Base-by-base conservation (phyloP, 2,888 invertebrate species). In the Stegophylla sp. region DNA sequence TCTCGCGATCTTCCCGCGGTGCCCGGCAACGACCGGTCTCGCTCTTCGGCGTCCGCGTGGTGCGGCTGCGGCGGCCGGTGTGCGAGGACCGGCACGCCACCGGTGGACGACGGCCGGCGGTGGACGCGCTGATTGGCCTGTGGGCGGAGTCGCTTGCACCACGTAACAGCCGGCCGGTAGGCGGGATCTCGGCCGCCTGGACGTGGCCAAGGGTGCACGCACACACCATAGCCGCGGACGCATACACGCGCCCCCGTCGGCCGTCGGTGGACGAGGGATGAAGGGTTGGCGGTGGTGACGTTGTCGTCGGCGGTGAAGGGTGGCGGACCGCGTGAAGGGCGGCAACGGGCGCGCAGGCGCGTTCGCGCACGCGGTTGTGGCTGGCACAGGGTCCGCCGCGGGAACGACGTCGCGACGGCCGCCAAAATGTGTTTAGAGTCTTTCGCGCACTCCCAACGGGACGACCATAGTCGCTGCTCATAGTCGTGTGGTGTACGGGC, bases 391-490 rank as follows among this genome's bases (percentile, higher is more conserved):
- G 88, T 87, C 88, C 83, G 83, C 81, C 84, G 83, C 81, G 84
- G 84, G 85, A 63, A 28, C 76, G 79, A 73, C 34, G 4, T 75
- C 82, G 77, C 82, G 82, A 77, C 75, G 81, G 72, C 67, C 59
- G 76, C 86, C 86, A 89, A 88, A 88, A 88, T 86, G 84, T 85
- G 67, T 69, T 77, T 67, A 77, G 77, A 67, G 74, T 74, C 63
- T 63, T 61, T 17, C 77, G 45, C 77, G 67, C 76, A 53, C 77
- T 77, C 77, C 77, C 77, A 69, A 56, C 28, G 77, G 77, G 77
- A 77, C 77, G 66, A 77, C 77, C 28, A 20, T 67, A 43, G 45
- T 56, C 76, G 51, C 28, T 28, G n/a, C n/a, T 64, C n/a, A 10
- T n/a, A n/a, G n/a, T n/a, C n/a, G n/a, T n/a, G n/a, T n/a, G n/a